Conservation (phyloP, 2,113 vertebrate species). For the Mirounga angustirostris region DNA sequence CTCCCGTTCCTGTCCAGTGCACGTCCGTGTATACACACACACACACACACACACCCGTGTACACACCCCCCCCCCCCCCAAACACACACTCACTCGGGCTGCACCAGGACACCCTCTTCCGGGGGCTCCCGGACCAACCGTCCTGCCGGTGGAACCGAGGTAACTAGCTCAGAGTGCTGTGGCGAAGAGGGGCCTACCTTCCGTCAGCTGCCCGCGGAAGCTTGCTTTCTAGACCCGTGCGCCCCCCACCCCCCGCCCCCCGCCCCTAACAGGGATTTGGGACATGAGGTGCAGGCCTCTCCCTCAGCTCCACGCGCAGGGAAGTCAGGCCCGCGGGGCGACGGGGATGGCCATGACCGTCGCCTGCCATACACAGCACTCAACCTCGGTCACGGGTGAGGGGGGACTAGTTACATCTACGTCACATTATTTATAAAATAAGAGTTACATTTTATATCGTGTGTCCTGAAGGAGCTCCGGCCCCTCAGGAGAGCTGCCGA, state of each 20-base stretch:
- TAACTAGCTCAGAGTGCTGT: not conserved
- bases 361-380: constrained; percentile 67
- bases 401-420: constrained; percentile 65
- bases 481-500: constrained; percentile 59
- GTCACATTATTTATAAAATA: constrained; percentile 80
- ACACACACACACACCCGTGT: not conserved
- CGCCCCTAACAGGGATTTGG: not conserved
- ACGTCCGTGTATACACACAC: not conserved
- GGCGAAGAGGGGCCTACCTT: constrained; percentile 21
- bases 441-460: constrained; percentile 55
- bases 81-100: not conserved
- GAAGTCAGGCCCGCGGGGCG: not conserved
- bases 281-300: not conserved
- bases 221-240: not conserved
- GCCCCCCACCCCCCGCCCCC: not conserved
- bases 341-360: not conserved
- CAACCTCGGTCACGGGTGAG: constrained; percentile 57
- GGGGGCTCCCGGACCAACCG: not conserved
- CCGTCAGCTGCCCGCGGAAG: not conserved
- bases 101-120: not conserved
- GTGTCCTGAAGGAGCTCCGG: constrained; percentile 51
- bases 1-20: constrained; percentile 50
- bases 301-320: not conserved
- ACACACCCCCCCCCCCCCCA: not conserved
- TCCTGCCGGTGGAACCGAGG: constrained; percentile 52